Base-by-base conservation (phyloP, 1,140 invertebrate species). In the Zaprionus inermis region DNA sequence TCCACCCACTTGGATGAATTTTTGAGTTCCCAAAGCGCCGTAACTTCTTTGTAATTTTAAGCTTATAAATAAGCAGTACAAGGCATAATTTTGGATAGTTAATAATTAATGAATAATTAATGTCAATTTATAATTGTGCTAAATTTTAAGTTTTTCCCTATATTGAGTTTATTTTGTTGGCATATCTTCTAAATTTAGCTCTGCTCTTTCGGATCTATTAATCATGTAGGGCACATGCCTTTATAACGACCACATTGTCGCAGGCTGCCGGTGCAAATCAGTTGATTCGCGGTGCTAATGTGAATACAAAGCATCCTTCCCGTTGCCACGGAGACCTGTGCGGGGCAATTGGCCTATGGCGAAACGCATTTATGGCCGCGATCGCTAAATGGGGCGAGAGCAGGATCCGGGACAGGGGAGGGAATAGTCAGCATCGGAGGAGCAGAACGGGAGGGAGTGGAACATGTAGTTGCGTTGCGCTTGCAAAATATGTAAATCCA, bases 401-500 rank as follows among this genome's bases (percentile, higher is more conserved):
- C 1, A 38, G 32, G 4, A n/a, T n/a, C n/a, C n/a, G n/a, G 9
- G 5, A 5, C 6, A 41, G 1, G 38, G 20, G 18, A 11, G 30
- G 16, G 30, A 1, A 36, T n/a, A n/a, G n/a, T n/a, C n/a, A n/a
- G n/a, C n/a, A n/a, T n/a, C n/a, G n/a, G 30, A 16, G n/a, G 3
- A 22, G 41, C 30, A 7, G 24, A 3, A 7, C n/a, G n/a, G n/a
- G n/a, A n/a, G n/a, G n/a, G 14, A n/a, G 7, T 16, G 12, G 20
- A 34, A 6, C 49, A 20, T 54, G 30, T 3, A 16, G 22, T 16
- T 54, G 14, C 18, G 12, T 30, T 54, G 24, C n/a, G 12, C 14
- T 41, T 22, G 49, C 57, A 56, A 72, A 65, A 70, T 75, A 75
- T 71, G 67, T 46, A 75, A 75, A 71, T 69, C 72, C 54, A 75